Conservation (phyloP, 2,888 invertebrate genomes). For the Trachelus stipa region DNA sequence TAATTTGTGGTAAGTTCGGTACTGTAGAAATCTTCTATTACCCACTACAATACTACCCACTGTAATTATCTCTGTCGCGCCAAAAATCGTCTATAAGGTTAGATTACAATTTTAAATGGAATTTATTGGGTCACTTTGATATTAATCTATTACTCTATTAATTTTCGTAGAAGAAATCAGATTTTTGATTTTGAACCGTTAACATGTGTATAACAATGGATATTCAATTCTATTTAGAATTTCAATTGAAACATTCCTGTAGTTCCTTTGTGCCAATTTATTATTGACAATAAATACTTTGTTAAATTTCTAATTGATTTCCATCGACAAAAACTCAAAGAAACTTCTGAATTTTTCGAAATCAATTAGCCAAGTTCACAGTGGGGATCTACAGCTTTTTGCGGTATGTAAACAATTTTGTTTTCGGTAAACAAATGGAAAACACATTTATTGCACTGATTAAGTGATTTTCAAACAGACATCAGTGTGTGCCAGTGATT, state of each 20-base stretch:
- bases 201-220: not conserved
- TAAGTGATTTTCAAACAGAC: not conserved
- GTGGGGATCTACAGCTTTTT: constrained; percentile 15
- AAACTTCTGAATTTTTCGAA: not conserved
- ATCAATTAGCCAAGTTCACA: constrained; percentile 4
- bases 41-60: not conserved
- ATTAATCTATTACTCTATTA: not conserved
- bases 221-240: not conserved
- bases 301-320: not conserved
- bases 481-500: not conserved
- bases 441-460: not conserved
- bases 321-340: not conserved
- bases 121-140: not conserved
- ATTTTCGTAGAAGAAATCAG: not conserved
- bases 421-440: not conserved
- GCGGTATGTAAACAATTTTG: constrained; percentile 16
- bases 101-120: not conserved
- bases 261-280: not conserved
- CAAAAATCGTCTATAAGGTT: not conserved
- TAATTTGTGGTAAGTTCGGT: not conserved
- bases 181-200: not conserved
- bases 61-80: not conserved
- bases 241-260: not conserved
- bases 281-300: not conserved
- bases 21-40: not conserved